Evolutionary conservation across 2,797 vertebrate genomes (phyloP), one percentile per base, ranked within the genome.

Genomic region (Glyptemys insculpta): DNA sequence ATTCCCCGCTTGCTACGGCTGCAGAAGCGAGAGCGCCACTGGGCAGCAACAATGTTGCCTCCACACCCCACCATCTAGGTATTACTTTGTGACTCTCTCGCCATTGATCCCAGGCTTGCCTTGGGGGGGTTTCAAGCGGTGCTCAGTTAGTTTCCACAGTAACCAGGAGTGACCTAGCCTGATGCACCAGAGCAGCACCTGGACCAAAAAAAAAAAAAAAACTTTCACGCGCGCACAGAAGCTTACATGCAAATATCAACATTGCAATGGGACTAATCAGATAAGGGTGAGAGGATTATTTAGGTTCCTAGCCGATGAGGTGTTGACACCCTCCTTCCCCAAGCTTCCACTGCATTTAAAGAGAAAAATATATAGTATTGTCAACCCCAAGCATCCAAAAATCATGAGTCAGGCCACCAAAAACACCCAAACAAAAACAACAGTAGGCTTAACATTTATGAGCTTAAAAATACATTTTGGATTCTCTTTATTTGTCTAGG

Each of bases 131-230:
- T 76, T 10, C 72, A 15, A 76, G 41, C 78, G 5, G 78, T 16
- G 80, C 19, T 44, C 87, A 50, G 68, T n/a, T 79, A 54, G 78
- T 41, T 79, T 37, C 62, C 81, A 44, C 86, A 74, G 90, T 52
- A 92, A 88, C 81, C 49, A 57, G 27, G 65, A 79, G 47, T 81
- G 90, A 90, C 88, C 86, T 25, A 19, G 54, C 86, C 5, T 6
- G 65, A 62, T 31, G 78, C 81, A 31, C 12, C 81, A 49, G 72
- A 85, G 83, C 53, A 87, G 3, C 23, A 12, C 37, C 37, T 27
- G 68, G 37, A 41, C 25, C 10, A 23, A 54, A 23, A 16, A 52
- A n/a, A 34, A n/a, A n/a, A n/a, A 65, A 52, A 18, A n/a, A 65
- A 19, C 62, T 65, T 65, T n/a, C 62, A 18, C 8, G 0, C 6